Conservation (phyloP, 2,888 invertebrate species). For the Merodon equestris region DNA sequence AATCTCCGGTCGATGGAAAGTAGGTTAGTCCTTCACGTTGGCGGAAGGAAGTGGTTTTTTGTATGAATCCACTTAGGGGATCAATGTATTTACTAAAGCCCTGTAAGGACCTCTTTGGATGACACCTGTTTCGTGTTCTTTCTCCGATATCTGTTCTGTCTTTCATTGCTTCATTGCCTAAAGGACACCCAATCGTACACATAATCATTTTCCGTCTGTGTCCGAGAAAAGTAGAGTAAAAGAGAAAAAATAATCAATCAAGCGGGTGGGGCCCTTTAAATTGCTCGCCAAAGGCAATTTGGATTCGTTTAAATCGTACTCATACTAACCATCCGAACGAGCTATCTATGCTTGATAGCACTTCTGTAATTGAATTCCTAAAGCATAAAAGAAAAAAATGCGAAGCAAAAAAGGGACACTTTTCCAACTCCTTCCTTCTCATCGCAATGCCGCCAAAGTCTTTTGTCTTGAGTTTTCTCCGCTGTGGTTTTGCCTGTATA, state of each 20-base stretch:
- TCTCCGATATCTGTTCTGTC: no score
- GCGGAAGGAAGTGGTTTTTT: not conserved
- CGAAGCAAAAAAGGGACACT: no score
- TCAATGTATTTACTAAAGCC: no score
- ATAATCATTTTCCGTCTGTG: no score
- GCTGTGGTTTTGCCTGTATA: no score
- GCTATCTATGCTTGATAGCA: conserved; percentile 34
- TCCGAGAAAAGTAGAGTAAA: not conserved
- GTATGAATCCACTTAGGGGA: no score
- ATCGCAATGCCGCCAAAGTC: not conserved
- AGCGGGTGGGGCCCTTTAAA: conserved; percentile 3
- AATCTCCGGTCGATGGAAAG: conserved; percentile 5
- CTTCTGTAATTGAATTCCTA: conserved; percentile 60
- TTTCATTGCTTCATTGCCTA: no score
- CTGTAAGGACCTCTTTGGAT: not conserved
- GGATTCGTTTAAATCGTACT: conserved; percentile 6
- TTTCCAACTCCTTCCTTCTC: not conserved
- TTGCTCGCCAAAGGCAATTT: conserved; percentile 15
- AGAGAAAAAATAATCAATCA: not conserved
- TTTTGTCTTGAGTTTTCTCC: conserved; percentile 34
- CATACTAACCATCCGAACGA: not conserved
- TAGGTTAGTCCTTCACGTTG: conserved; percentile 12
- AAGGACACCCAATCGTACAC: not conserved
- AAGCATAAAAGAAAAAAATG: conserved; percentile 13
- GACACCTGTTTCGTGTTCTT: not conserved